phyloP scores from a whole-genome alignment of 2,888 invertebrate genomes.

The Watsonalla binaria region DNA sequence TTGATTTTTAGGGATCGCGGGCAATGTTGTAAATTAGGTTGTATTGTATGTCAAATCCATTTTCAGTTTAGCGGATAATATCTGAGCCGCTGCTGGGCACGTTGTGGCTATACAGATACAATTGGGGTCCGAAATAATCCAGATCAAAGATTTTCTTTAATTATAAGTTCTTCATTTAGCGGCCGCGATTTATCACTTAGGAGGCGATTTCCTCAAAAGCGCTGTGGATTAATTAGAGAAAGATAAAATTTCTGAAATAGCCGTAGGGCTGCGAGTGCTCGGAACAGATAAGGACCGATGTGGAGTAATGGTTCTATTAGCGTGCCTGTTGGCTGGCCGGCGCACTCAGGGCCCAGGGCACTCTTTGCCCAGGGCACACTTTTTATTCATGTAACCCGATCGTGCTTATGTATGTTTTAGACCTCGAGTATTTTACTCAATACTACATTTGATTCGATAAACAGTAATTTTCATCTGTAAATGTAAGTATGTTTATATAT shows the following conservation, averaged over 20 bases:
- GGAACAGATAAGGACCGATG: slow-evolving; percentile 61
- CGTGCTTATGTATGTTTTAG: slow-evolving; percentile 47
- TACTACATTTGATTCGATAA: slow-evolving; percentile 52
- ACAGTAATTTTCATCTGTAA: slow-evolving; percentile 36
- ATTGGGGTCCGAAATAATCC: slow-evolving; percentile 46
- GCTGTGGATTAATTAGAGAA: slow-evolving; percentile 70
- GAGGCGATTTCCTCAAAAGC: slow-evolving; percentile 61
- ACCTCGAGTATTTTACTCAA: slow-evolving; percentile 44
- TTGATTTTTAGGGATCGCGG: neutral
- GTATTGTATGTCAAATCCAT: slow-evolving; percentile 14
- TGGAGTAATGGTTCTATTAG: slow-evolving; percentile 66
- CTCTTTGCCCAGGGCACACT: slow-evolving; percentile 30
- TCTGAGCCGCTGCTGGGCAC: slow-evolving; percentile 15
- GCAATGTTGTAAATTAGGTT: neutral
- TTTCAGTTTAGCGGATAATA: slow-evolving; percentile 24
- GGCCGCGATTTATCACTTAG: slow-evolving; percentile 64
- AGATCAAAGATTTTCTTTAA: slow-evolving; percentile 67
- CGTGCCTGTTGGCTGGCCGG: slow-evolving; percentile 21
- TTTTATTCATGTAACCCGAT: slow-evolving; percentile 51
- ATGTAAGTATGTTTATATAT: slow-evolving; percentile 42
- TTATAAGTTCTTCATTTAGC: slow-evolving; percentile 60
- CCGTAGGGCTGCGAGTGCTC: slow-evolving; percentile 60
- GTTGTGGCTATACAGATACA: slow-evolving; percentile 27
- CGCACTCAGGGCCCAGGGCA: slow-evolving; percentile 9
- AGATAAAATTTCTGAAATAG: slow-evolving; percentile 72